Evolutionary conservation across 2,888 invertebrate species (phyloP).

Genomic region (Amblyteles armatorius): DNA sequence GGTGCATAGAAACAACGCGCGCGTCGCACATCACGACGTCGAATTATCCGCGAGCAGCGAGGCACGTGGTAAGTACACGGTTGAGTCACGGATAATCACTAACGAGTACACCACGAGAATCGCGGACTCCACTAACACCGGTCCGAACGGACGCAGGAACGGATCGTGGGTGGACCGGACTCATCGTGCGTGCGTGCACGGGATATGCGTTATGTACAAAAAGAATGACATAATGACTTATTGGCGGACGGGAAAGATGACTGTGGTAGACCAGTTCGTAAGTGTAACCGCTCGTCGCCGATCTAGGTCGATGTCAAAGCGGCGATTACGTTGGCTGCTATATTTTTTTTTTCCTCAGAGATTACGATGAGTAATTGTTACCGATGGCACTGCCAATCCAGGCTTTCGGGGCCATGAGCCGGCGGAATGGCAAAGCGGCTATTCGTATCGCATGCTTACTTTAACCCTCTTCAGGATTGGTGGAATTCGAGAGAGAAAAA

Average conservation of each 20-base stretch:
- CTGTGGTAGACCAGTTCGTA: slow-evolving; percentile 21
- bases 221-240: slow-evolving; percentile 47
- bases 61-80: slow-evolving; percentile 52
- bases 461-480: not conserved
- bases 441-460: not conserved
- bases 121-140: slow-evolving; percentile 14
- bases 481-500: not conserved
- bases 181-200: slow-evolving; percentile 44
- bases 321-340: slow-evolving; percentile 15
- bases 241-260: slow-evolving; percentile 42
- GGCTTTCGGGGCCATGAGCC: not conserved
- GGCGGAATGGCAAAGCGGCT: not conserved
- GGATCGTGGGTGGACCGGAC: slow-evolving; percentile 53
- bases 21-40: slow-evolving; percentile 5
- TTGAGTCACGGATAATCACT: slow-evolving; percentile 59
- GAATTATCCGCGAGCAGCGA: slow-evolving; percentile 39
- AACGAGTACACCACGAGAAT: slow-evolving; percentile 12
- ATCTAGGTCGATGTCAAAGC: slow-evolving; percentile 44
- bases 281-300: not conserved
- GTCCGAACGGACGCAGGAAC: slow-evolving; percentile 19
- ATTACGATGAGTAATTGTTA: slow-evolving; percentile 42
- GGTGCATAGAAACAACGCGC: not conserved
- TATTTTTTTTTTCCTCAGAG: not conserved
- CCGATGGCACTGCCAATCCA: not conserved
- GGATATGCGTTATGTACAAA: slow-evolving; percentile 24